Conservation (phyloP, 2,113 vertebrate genomes). For the Pithys albifrons region DNA sequence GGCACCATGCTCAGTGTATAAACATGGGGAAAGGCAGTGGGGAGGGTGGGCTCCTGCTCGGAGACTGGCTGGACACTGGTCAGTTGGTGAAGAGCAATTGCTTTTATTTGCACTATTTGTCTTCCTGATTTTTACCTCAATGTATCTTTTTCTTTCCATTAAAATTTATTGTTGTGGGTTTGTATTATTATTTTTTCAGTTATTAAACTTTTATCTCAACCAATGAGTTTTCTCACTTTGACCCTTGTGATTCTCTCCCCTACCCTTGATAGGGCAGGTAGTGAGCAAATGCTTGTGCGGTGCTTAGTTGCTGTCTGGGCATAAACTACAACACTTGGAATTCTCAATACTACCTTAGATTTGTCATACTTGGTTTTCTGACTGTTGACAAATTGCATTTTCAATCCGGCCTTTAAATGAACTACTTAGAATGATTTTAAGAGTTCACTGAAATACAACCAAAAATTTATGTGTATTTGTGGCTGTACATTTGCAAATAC, state of each 20-base stretch:
- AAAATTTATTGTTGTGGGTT: rapidly evolving
- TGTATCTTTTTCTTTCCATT: rapidly evolving
- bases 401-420: neutral
- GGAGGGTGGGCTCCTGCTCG: rapidly evolving
- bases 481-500: neutral
- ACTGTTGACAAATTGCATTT: neutral
- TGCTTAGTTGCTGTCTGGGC: neutral
- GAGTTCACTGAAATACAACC: neutral
- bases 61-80: neutral
- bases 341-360: neutral
- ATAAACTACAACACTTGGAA: neutral
- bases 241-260: neutral
- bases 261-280: rapidly evolving
- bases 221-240: neutral
- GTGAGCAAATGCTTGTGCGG: neutral
- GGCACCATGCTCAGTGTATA: neutral
- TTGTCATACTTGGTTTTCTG: neutral
- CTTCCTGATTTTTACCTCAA: neutral
- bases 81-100: neutral
- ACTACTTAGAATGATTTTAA: neutral
- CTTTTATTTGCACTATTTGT: neutral
- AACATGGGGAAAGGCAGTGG: too few species aligned
- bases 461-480: neutral
- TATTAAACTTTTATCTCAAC: neutral
- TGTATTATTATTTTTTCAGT: neutral